phyloP scores from a whole-genome alignment of 2,113 vertebrate species.

The Dipodomys stephensi region DNA sequence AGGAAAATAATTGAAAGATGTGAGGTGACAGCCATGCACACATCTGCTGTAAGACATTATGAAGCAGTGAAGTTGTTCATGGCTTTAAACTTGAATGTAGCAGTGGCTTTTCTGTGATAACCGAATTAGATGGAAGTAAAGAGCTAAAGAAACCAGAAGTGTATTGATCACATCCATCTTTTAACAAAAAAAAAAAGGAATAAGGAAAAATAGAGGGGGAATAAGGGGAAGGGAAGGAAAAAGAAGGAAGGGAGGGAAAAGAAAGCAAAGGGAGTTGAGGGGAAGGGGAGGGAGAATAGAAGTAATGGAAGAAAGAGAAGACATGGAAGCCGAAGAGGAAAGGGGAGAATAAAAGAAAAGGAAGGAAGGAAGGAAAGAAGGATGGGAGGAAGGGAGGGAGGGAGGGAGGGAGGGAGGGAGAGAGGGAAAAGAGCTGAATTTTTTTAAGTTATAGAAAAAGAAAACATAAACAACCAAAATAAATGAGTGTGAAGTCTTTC shows the following conservation, averaged over 20 bases:
- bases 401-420: too few relatives aligned
- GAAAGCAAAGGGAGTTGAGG: background rate
- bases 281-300: background rate
- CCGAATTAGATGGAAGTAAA: background rate
- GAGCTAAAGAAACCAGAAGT: background rate
- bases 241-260: too few relatives aligned
- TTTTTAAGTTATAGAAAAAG: background rate
- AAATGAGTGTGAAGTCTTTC: background rate
- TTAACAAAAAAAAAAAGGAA: background rate
- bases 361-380: too few relatives aligned
- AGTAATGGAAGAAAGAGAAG: too few relatives aligned
- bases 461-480: background rate
- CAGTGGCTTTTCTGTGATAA: accelerated
- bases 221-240: accelerated
- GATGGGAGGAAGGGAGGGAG: too few relatives aligned
- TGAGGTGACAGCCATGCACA: background rate
- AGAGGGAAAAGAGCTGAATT: too few relatives aligned
- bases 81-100: background rate
- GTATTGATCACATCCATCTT: background rate
- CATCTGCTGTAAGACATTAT: background rate
- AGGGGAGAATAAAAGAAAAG: too few relatives aligned
- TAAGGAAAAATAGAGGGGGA: background rate
- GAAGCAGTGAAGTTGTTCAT: background rate
- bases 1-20: background rate
- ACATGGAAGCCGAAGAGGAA: too few relatives aligned